A percentile compares a stretch with the other conserved stretches of the same genome.
phyloP scores from a whole-genome alignment of 2,888 invertebrate species.

The Pristionchus maxplancki region DNA sequence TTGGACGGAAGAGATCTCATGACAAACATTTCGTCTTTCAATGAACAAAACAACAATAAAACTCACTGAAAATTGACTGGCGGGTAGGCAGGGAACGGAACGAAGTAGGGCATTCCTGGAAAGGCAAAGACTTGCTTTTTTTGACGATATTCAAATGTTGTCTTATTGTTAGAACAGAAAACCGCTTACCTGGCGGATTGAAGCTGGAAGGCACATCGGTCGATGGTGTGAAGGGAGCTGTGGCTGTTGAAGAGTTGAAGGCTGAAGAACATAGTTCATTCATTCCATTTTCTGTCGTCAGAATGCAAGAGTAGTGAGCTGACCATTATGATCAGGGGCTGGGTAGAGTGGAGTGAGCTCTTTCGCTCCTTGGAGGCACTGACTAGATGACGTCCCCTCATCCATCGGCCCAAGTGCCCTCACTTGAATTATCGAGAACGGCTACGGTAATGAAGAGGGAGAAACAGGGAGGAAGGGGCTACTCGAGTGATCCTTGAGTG shows the following conservation, averaged over 20 bases:
- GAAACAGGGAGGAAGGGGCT: neutral
- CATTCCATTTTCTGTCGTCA: neutral
- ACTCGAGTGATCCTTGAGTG: conserved; percentile 7
- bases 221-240: neutral
- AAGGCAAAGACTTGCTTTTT: neutral
- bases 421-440: neutral
- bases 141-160: neutral
- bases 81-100: neutral
- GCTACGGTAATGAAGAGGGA: neutral
- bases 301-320: neutral
- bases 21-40: too few species aligned
- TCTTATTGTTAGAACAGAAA: too few species aligned
- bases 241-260: neutral
- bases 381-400: neutral
- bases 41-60: neutral
- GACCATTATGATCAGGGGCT: neutral
- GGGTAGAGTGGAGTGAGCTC: neutral
- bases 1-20: too few species aligned
- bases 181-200: neutral
- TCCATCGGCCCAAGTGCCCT: neutral
- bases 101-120: conserved; percentile 15
- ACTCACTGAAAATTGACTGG: neutral
- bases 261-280: neutral
- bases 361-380: neutral
- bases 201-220: neutral